Base-by-base conservation (phyloP, 2,113 vertebrate genomes). In the Cyprinodon variegatus region DNA sequence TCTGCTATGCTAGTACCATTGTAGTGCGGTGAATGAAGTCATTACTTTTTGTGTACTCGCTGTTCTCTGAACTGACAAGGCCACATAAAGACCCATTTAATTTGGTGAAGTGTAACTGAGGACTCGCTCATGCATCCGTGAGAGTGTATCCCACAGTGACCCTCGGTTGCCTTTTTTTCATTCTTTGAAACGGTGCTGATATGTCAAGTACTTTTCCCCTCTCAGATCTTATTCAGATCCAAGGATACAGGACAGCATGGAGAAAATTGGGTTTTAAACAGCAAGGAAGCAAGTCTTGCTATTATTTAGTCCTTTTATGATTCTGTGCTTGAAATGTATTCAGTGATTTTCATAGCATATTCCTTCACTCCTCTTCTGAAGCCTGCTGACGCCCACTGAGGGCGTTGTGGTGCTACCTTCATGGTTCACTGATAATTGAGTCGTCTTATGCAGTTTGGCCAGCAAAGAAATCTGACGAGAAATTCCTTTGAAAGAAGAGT, bases 91-190 rank as follows among this genome's bases (percentile, higher is more conserved):
- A 50, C 67, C 65, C 76, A 67, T 85, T 86, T 89, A 77, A 85
- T 88, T 79, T 88, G 63, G 73, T 80, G 78, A 86, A 82, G 78
- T 89, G 80, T 82, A 88, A 85, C 83, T 70, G 77, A 87, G 75
- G 71, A 83, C 66, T 78, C 85, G 68, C 71, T 88, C 75, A 79
- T 84, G 74, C 79, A 68, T 86, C 74, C 39, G 72, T 43, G 48
- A 68, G 43, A 22, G 2, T 14, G 71, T 81, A 70, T 67, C 62
- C 62, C 4, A 14, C 62, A 40, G 57, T 85, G 78, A 83, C 76
- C 81, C 80, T 68, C 46, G 37, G 61, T 53, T 15, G 22, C 70
- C 73, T 75, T 69, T 68, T 76, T 53, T 41, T 61, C 43, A 76
- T 82, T 79, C 72, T 72, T 29, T 59, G 62, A 74, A 83, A 80